Evolutionary conservation across 2,888 invertebrate species (phyloP).

Genomic region (Oligia strigilis): DNA sequence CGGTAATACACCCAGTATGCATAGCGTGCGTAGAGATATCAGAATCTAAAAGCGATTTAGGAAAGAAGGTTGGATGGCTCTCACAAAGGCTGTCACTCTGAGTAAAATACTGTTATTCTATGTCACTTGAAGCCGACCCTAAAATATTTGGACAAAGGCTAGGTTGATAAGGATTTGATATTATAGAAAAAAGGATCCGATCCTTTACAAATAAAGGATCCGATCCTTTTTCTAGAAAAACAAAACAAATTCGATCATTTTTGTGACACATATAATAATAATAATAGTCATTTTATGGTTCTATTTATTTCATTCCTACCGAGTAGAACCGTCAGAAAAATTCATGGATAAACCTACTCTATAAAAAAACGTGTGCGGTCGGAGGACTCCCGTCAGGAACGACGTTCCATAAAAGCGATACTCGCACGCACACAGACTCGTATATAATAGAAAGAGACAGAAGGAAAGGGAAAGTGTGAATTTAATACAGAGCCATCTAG

Average conservation of each 20-base stretch:
- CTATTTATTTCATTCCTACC: not conserved
- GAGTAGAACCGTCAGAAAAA: not conserved
- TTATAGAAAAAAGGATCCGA: not conserved
- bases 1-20: no score
- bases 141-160: not conserved
- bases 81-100: slow-evolving; percentile 16
- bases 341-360: not conserved
- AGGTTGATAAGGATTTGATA: slow-evolving; percentile 4
- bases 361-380: not conserved
- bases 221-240: no score
- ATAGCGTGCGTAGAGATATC: not conserved
- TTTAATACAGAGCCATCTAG: no score
- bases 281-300: not conserved
- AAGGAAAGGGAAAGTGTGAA: not conserved
- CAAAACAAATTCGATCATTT: not conserved
- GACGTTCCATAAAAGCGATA: not conserved
- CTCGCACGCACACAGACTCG: not conserved
- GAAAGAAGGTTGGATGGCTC: not conserved
- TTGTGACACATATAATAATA: not conserved
- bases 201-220: not conserved
- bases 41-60: not conserved
- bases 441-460: no score
- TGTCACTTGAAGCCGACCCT: not conserved
- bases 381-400: not conserved
- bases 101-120: slow-evolving; percentile 15